These are phyloP conservation scores for Synodontis membranacea DNA, from an alignment of 2,113 vertebrate genomes.

Conservation along the genomic window DNA sequence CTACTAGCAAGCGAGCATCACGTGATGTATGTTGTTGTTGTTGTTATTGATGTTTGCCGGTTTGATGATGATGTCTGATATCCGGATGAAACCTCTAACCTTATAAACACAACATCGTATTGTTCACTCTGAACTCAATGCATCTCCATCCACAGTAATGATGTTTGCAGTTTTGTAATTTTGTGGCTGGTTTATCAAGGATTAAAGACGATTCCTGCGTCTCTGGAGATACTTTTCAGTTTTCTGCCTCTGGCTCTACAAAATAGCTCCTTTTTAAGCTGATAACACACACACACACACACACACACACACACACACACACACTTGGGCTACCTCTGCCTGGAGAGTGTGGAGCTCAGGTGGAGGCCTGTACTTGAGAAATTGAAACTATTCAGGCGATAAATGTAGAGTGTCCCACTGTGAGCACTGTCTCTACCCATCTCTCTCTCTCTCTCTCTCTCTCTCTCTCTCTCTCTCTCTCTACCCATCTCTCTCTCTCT, in stretches of 20 bases:
- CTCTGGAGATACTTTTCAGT: neutral
- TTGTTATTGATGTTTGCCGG: neutral
- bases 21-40: neutral
- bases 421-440: neutral
- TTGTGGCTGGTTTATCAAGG: neutral
- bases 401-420: constrained; percentile 19
- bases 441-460: neutral
- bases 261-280: neutral
- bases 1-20: too few species aligned
- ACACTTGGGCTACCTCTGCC: constrained; percentile 5
- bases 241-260: neutral
- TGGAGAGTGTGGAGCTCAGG: constrained; percentile 37
- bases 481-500: neutral
- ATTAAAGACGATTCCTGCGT: neutral
- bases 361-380: constrained; percentile 44
- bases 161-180: neutral
- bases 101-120: neutral
- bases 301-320: constrained; percentile 23
- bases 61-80: neutral
- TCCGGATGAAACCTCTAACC: neutral
- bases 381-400: constrained; percentile 44
- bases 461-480: neutral
- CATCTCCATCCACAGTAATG: neutral
- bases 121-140: rapidly evolving
- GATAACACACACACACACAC: constrained; percentile 7